Base-by-base conservation (phyloP, 1,140 invertebrate genomes). In the Ganaspis sp. region DNA sequence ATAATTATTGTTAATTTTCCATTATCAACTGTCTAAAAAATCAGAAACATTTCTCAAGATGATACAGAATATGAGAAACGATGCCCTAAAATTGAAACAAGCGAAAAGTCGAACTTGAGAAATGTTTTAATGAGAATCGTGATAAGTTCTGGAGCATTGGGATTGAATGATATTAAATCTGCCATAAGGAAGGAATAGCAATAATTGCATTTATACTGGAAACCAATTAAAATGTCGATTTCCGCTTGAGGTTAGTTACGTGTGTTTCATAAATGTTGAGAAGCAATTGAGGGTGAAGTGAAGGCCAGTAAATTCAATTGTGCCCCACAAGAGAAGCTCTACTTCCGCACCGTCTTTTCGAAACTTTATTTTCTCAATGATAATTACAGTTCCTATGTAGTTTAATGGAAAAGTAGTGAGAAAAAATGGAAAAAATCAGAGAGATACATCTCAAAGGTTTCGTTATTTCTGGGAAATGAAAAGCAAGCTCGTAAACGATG, bases 401-500 rank as follows among this genome's bases (percentile, higher is more conserved):
- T 64, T 78, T 54, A 45, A 69, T 37, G 53, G 49, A 69, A 38
- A 12, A 1, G 9, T 9, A 58, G 21, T 11, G 54, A 26, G 23
- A 58, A 11, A 12, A 26, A 45, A 9, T 15, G 11, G n/a, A 26
- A 58, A 74, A 74, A 70, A 75, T 73, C 21, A 42, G 72, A 26
- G 75, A 45, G 40, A 45, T 9, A 45, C 40, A 15, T 4, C 8
- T 11, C 40, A 34, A 29, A 58, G n/a, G 40, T 69, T 78, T 79
- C 71, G 78, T 73, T 78, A 34, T 78, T 78, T 54, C 78, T 76
- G 75, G 5, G 54, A 78, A 15, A 70, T 26, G 12, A 15, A 70
- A 69, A 72, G 69, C 58, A 34, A 70, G 38, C 53, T 69, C 53
- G 49, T 76, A 78, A 78, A 53, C 74, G 69, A 72, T 38, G 77